Evolutionary conservation across 2,797 vertebrate genomes (phyloP).

Genomic region (Enteromius trimaculatus): DNA sequence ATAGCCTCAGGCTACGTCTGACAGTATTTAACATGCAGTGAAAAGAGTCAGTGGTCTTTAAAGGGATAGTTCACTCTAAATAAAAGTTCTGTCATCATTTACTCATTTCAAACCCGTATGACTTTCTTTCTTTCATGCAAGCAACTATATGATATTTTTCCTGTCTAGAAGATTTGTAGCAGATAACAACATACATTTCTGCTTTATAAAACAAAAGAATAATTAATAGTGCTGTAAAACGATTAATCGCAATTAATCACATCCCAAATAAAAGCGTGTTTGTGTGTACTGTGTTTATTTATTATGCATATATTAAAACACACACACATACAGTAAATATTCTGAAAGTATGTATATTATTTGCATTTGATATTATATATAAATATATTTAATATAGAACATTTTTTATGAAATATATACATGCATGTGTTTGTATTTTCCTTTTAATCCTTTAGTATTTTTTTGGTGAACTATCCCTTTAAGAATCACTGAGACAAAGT

Average conservation of each 20-base stretch:
- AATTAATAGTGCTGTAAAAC: too few relatives aligned
- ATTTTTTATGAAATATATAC: too few relatives aligned
- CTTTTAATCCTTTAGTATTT: not conserved
- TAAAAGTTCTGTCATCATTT: not conserved
- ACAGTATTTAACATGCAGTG: not conserved
- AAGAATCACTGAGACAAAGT: not conserved
- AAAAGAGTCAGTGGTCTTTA: not conserved
- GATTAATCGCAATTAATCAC: too few relatives aligned
- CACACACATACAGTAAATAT: too few relatives aligned
- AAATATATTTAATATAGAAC: too few relatives aligned
- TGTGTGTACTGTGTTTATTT: too few relatives aligned
- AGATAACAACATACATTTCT: not conserved
- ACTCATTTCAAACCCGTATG: not conserved
- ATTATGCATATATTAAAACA: too few relatives aligned
- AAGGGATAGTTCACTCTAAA: conserved; percentile 1
- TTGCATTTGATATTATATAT: too few relatives aligned
- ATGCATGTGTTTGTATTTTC: too few relatives aligned
- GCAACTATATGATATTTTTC: not conserved
- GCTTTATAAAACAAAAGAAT: not conserved
- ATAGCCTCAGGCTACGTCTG: not conserved
- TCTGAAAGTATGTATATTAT: too few relatives aligned
- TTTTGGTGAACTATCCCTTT: not conserved
- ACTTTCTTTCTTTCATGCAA: not conserved
- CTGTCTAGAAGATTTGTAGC: not conserved
- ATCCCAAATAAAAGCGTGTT: too few relatives aligned